phyloP scores from a whole-genome alignment of 1,140 invertebrate species.

The Drosophila lini region DNA sequence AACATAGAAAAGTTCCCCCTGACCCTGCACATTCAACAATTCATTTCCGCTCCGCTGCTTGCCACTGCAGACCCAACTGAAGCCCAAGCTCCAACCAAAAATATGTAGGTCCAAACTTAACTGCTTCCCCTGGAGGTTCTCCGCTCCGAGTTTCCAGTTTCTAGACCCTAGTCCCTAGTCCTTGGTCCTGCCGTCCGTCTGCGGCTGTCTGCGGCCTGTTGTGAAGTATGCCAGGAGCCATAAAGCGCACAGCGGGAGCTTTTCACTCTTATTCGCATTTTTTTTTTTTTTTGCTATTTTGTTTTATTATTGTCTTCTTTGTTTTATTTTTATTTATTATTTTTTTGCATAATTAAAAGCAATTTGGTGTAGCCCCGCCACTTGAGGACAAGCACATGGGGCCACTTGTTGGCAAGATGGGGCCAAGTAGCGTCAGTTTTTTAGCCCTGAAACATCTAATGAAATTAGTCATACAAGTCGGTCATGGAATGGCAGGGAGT shows the following conservation, averaged over 20 bases:
- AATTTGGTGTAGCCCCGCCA: conserved; percentile 53
- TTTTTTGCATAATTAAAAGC: conserved; percentile 71
- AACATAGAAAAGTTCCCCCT: conserved; percentile 33
- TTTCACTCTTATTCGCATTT: conserved; percentile 24
- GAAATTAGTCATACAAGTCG: conserved; percentile 52
- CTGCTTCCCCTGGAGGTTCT: conserved; percentile 34
- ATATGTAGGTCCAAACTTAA: conserved; percentile 24
- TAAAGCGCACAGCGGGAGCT: conserved; percentile 42
- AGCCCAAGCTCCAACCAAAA: neutral
- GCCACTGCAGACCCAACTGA: neutral
- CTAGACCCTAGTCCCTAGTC: neutral
- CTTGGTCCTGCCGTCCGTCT: conserved; percentile 11
- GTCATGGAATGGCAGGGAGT: neutral
- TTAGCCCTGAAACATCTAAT: conserved; percentile 22
- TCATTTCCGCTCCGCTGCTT: conserved; percentile 57
- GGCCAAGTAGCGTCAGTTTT: conserved; percentile 29
- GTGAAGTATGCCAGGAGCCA: conserved; percentile 49
- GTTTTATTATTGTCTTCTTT: conserved; percentile 29
- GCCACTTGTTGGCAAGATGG: conserved; percentile 44
- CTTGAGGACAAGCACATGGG: conserved; percentile 52
- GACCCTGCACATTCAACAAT: conserved; percentile 45
- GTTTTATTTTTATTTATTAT: neutral
- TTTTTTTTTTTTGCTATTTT: conserved; percentile 18
- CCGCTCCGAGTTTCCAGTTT: neutral
- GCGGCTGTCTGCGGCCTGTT: conserved; percentile 41